These are phyloP conservation scores for Patella pellucida DNA, from an alignment of 2,888 invertebrate genomes.

Conservation along the genomic window DNA sequence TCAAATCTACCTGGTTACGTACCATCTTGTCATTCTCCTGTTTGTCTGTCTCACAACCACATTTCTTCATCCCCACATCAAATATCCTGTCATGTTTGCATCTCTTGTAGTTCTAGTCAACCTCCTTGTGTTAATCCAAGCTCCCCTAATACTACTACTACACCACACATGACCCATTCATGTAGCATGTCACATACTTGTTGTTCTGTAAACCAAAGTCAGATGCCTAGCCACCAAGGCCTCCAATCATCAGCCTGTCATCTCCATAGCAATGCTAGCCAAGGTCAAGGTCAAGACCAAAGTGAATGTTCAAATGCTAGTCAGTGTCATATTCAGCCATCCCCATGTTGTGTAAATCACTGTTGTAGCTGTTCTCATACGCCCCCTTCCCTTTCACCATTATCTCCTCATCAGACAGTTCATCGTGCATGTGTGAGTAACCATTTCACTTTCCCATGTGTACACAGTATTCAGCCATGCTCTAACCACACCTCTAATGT, in stretches of 20 bases:
- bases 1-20: neutral
- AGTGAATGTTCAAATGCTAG: neutral
- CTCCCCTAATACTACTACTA: neutral
- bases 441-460: too few relatives aligned
- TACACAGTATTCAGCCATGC: too few relatives aligned
- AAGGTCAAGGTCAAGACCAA: constrained; percentile 1
- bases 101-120: neutral
- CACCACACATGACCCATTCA: neutral
- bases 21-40: neutral
- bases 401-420: neutral
- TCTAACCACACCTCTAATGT: too few relatives aligned
- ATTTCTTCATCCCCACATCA: neutral
- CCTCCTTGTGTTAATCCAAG: neutral
- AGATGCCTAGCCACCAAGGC: neutral
- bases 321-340: neutral
- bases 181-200: neutral
- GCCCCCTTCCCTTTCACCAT: neutral
- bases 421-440: too few relatives aligned
- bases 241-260: neutral
- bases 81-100: neutral
- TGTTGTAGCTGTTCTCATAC: constrained; percentile 4
- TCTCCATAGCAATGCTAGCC: neutral
- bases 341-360: neutral
- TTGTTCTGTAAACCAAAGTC: neutral
- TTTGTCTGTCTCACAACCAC: neutral